These are phyloP conservation scores for Oxygymnocypris stewartii DNA, from an alignment of 2,113 vertebrate genomes.

Conservation along the genomic window DNA sequence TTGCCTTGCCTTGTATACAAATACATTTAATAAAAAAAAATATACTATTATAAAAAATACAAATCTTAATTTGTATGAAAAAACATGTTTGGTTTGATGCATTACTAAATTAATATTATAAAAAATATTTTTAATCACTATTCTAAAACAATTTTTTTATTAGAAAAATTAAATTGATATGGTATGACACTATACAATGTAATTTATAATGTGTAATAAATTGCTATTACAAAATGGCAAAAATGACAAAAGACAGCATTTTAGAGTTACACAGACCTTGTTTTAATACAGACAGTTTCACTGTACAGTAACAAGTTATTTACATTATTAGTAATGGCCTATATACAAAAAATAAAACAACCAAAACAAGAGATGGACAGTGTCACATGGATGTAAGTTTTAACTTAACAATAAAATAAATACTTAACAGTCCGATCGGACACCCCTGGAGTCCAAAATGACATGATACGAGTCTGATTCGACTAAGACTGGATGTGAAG, in stretches of 20 bases:
- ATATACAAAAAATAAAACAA: constrained; percentile 45
- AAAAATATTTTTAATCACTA: too few species aligned
- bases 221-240: too few species aligned
- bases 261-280: constrained; percentile 9
- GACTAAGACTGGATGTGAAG: neutral
- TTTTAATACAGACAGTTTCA: constrained; percentile 47
- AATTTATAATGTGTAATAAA: neutral
- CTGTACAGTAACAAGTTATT: constrained; percentile 61
- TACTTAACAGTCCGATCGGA: constrained; percentile 57
- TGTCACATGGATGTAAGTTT: constrained; percentile 48
- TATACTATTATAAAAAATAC: too few species aligned
- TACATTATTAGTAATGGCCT: constrained; percentile 49
- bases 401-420: constrained; percentile 69
- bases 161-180: neutral
- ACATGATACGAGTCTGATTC: constrained; percentile 39
- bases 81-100: too few species aligned
- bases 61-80: too few species aligned
- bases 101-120: too few species aligned
- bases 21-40: too few species aligned
- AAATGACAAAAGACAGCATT: neutral
- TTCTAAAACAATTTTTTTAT: too few species aligned
- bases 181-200: neutral
- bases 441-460: constrained; percentile 16
- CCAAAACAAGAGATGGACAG: constrained; percentile 25
- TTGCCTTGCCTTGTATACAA: too few species aligned